Base-by-base conservation (phyloP, 2,113 vertebrate genomes). In the Ivindomyrus marchei region DNA sequence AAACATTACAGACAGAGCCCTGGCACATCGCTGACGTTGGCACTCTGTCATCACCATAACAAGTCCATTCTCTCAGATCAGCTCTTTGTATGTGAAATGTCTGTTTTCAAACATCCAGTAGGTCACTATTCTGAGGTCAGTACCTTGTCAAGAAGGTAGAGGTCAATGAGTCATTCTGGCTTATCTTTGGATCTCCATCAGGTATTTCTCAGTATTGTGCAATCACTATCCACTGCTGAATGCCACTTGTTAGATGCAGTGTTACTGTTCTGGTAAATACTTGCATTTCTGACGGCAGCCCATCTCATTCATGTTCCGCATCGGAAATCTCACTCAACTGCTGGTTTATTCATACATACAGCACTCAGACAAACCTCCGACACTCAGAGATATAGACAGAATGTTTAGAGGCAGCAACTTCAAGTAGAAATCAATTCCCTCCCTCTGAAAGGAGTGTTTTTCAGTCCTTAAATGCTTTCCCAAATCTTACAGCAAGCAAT, bases 401-500 rank as follows among this genome's bases (percentile, higher is more conserved):
- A 52, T 52, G 10, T 3, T 87, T 52, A 87, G 15, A 87, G 15
- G 85, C 11, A 85, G 21, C 19, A 2, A n/a, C 4, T 49, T 52
- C 15, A 53, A 87, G 42, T 87, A 87, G n/a, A 87, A 87, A 87
- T 85, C 83, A 85, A 49, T 49, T 27, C 21, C 11, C 83, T 24
- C 21, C 24, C 24, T 31, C 3, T 3, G 24, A 36, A 31, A n/a
- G 6, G 85, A 52, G n/a, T 31, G 49, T 27, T 50, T 87, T 87
- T 52, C 46, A 53, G 85, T 87, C 85, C 21, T 85, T 85, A 87
- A 87, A 87, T 36, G 24, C 24, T 87, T 87, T 52, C 24, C n/a
- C 10, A 87, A 52, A 87, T 31, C 47, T 87, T 27, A 52, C 10
- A 87, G 49, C 24, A 36, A 11, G 11, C 46, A 50, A 85, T 85